phyloP scores from a whole-genome alignment of 2,797 vertebrate genomes.

The Tenualosa thibaudeaui region DNA sequence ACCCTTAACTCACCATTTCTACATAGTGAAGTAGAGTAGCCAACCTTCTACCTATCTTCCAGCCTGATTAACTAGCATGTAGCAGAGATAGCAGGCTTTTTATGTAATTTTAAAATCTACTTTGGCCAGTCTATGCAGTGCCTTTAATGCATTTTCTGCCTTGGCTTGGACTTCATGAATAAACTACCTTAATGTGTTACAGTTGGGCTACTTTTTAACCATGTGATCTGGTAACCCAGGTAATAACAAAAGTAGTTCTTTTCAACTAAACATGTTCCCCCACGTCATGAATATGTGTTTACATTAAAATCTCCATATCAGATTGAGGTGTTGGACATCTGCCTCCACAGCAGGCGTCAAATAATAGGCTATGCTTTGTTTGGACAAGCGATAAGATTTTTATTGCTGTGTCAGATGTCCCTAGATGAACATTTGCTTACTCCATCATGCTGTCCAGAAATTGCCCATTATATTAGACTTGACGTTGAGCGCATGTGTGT shows the following conservation, averaged over 20 bases:
- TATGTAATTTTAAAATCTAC: background rate
- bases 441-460: background rate
- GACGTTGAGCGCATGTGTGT: background rate
- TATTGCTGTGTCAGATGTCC: constrained; percentile 59
- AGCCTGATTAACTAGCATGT: no score
- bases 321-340: constrained; percentile 58
- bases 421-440: constrained; percentile 46
- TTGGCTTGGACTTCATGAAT: no score
- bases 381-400: constrained; percentile 64
- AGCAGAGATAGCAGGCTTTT: no score
- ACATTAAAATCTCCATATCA: background rate
- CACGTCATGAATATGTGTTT: background rate
- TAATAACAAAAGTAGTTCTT: background rate
- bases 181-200: no score
- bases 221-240: background rate
- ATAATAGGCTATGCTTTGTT: constrained; percentile 58
- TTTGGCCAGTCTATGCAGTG: background rate
- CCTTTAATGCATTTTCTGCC: background rate
- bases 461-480: background rate
- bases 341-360: constrained; percentile 54
- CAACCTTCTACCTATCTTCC: no score
- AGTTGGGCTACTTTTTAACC: no score
- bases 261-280: constrained; percentile 24
- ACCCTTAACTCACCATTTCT: background rate
- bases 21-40: no score